Percentiles rank a stretch among this genome's conserved stretches.
Conservation (phyloP, 2,888 invertebrate species). For the Cactoblastis cactorum region DNA sequence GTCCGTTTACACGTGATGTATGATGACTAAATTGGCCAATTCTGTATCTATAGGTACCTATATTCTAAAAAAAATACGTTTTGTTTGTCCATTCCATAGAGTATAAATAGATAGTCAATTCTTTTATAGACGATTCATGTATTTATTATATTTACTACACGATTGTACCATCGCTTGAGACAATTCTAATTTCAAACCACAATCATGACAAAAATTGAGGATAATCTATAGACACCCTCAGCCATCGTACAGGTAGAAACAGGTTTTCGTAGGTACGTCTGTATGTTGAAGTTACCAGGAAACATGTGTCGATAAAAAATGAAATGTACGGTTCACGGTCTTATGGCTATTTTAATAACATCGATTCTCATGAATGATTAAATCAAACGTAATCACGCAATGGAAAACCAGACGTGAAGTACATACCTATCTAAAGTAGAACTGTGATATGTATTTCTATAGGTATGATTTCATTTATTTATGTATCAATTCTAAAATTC, state of each 20-base stretch:
- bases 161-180: slow-evolving; percentile 3
- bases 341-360: slow-evolving; percentile 25
- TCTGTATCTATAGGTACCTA: too few relatives aligned
- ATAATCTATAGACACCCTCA: slow-evolving; percentile 34
- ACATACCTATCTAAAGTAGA: slow-evolving; percentile 4
- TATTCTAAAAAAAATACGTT: too few relatives aligned
- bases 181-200: slow-evolving; percentile 23
- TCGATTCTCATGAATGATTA: slow-evolving; percentile 17
- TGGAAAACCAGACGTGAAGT: slow-evolving; percentile 2
- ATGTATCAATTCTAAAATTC: too few relatives aligned
- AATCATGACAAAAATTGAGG: slow-evolving; percentile 23
- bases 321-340: slow-evolving; percentile 38
- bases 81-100: too few relatives aligned
- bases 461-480: too few relatives aligned
- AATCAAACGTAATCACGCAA: slow-evolving; percentile 7
- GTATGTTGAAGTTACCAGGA: slow-evolving; percentile 52
- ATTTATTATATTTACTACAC: not conserved
- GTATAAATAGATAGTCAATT: too few relatives aligned
- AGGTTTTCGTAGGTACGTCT: slow-evolving; percentile 35
- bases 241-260: slow-evolving; percentile 40
- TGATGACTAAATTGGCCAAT: too few relatives aligned
- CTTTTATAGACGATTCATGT: too few relatives aligned
- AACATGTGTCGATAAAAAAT: slow-evolving; percentile 34
- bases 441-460: too few relatives aligned
- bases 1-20: too few relatives aligned